Evolutionary conservation across 2,797 vertebrate genomes (phyloP).

Genomic region (Leptatherina wallacei): DNA sequence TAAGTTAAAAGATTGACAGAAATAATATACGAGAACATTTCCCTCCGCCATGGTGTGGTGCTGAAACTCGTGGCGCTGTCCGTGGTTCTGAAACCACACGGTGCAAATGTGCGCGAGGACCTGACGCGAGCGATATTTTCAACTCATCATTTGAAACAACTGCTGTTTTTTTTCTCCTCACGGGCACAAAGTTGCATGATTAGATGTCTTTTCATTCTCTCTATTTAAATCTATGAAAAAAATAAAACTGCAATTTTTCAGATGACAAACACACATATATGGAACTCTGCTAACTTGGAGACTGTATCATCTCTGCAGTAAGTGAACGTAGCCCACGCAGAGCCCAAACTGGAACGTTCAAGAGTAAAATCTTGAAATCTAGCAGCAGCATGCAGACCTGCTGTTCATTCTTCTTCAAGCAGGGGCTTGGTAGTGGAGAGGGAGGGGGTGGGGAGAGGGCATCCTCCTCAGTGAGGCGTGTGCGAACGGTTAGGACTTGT

Average conservation of each 20-base stretch:
- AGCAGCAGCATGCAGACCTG: slow-evolving; percentile 34
- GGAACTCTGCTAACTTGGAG: not conserved
- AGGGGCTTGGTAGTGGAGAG: slow-evolving; percentile 49
- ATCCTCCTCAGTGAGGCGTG: slow-evolving; percentile 52
- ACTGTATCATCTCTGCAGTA: not conserved
- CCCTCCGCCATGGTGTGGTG: not conserved
- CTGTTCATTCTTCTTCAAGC: slow-evolving; percentile 50
- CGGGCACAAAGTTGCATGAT: not conserved
- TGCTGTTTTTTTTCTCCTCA: not conserved
- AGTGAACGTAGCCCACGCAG: not conserved
- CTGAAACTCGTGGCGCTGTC: slow-evolving; percentile 54
- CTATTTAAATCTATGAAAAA: not conserved
- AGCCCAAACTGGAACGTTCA: not conserved
- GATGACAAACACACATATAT: not conserved
- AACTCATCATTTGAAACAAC: not conserved
- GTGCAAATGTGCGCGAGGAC: not conserved
- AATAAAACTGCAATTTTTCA: not conserved
- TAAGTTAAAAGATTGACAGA: slow-evolving; percentile 2
- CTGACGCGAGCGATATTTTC: not conserved
- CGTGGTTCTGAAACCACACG: slow-evolving; percentile 62
- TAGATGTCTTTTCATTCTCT: not conserved
- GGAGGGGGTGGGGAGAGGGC: slow-evolving; percentile 42
- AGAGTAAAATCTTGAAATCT: not conserved
- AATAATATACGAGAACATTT: not conserved
- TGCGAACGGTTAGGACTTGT: slow-evolving; percentile 79